A percentile compares a stretch with the other conserved stretches of the same genome.
Evolutionary conservation across 2,888 invertebrate genomes (phyloP).

Genomic region (Malthinus seriepunctatus): DNA sequence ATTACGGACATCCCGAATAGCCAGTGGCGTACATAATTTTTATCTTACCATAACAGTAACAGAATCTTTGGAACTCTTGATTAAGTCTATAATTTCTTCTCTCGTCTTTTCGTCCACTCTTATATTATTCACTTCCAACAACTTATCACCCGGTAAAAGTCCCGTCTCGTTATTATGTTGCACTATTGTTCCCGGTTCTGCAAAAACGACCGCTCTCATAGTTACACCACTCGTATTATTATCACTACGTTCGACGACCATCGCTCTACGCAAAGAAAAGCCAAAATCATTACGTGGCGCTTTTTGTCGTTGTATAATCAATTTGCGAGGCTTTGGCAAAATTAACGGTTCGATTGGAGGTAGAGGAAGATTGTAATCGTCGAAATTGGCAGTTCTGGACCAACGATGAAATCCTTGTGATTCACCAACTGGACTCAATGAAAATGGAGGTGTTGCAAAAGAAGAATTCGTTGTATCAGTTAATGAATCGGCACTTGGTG

Average conservation of each 20-base stretch:
- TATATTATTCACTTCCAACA: conserved; percentile 87
- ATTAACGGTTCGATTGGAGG: conserved; percentile 71
- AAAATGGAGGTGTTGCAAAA: conserved; percentile 85
- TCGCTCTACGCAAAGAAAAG: conserved; percentile 87
- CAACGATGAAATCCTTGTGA: conserved; percentile 75
- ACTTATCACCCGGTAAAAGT: conserved; percentile 90
- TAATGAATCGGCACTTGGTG: conserved; percentile 81
- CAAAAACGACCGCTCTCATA: conserved; percentile 80
- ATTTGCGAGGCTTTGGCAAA: conserved; percentile 71
- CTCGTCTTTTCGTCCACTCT: conserved; percentile 83
- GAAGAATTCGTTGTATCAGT: conserved; percentile 87
- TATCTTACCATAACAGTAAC: conserved; percentile 80
- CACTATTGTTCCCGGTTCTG: conserved; percentile 83
- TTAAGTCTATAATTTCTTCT: conserved; percentile 92
- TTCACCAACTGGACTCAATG: conserved; percentile 82
- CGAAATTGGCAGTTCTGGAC: conserved; percentile 77
- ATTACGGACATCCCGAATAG: too few species aligned
- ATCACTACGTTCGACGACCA: conserved; percentile 71
- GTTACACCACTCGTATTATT: conserved; percentile 50
- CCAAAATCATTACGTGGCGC: conserved; percentile 91
- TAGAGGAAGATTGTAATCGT: conserved; percentile 72
- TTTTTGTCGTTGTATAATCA: conserved; percentile 78
- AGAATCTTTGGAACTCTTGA: conserved; percentile 80
- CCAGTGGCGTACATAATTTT: too few species aligned
- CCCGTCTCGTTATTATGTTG: conserved; percentile 75